Evolutionary conservation across 2,888 invertebrate species (phyloP).

Genomic region (Aphrophora alni): DNA sequence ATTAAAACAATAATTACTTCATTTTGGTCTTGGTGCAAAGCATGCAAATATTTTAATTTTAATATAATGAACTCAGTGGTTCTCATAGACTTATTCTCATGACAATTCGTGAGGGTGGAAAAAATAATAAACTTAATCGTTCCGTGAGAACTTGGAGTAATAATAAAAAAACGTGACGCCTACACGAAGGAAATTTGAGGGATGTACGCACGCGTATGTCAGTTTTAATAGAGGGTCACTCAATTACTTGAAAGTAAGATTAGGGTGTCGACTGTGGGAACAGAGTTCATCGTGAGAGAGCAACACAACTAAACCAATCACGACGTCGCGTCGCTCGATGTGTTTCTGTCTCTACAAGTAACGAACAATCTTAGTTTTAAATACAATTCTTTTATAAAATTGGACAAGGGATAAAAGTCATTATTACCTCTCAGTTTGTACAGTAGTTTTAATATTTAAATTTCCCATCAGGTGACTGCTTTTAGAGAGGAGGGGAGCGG

Average conservation of each 20-base stretch:
- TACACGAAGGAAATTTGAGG: background rate
- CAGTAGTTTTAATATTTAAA: background rate
- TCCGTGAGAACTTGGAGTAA: background rate
- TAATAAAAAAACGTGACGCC: background rate
- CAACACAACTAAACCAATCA: background rate
- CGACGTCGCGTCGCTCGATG: no score
- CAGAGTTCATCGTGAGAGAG: background rate
- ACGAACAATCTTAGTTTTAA: no score
- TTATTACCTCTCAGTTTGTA: background rate
- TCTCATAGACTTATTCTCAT: background rate
- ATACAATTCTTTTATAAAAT: no score
- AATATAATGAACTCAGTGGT: no score
- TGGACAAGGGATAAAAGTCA: background rate
- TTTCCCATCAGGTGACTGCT: background rate
- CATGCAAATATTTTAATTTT: no score
- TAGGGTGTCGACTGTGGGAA: slow-evolving; percentile 6
- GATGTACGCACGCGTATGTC: slow-evolving; percentile 6
- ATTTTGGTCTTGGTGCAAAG: no score
- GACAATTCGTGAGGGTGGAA: background rate
- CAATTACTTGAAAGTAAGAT: slow-evolving; percentile 1
- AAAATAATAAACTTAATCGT: background rate
- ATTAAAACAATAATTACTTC: no score
- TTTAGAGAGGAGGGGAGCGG: background rate
- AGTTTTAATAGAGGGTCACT: slow-evolving; percentile 9
- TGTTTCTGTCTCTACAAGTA: background rate